Conservation (phyloP, 1,140 invertebrate species). For the Drusus annulatus region DNA sequence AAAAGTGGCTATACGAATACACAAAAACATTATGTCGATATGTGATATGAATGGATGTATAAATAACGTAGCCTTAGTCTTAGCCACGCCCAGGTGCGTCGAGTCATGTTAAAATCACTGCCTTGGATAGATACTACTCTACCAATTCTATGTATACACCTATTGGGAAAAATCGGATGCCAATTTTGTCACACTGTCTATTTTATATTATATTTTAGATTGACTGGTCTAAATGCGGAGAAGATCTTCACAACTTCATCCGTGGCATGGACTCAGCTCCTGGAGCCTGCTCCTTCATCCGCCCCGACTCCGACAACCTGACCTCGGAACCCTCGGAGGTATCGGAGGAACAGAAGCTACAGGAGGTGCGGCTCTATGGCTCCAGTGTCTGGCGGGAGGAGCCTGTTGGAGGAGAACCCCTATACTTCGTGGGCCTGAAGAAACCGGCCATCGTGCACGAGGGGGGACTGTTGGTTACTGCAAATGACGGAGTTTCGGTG, state of each 20-base stretch:
- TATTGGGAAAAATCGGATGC: too few relatives aligned
- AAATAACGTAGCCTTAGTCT: too few relatives aligned
- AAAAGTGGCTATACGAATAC: too few relatives aligned
- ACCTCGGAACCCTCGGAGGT: conserved; percentile 41
- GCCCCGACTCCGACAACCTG: conserved; percentile 65
- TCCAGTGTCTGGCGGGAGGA: conserved; percentile 81
- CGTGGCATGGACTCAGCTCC: conserved; percentile 94
- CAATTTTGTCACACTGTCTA: too few relatives aligned
- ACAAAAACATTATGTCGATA: too few relatives aligned
- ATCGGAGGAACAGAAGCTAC: conserved; percentile 17
- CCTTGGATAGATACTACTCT: too few relatives aligned
- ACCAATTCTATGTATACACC: too few relatives aligned
- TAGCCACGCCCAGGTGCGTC: too few relatives aligned
- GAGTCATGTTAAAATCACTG: too few relatives aligned
- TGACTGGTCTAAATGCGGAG: conserved; percentile 79
- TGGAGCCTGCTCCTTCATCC: conserved; percentile 86
- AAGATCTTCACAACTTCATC: conserved; percentile 92
- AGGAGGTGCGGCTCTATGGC: conserved; percentile 83
- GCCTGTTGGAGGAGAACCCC: conserved; percentile 73
- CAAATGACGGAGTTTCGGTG: conserved; percentile 83
- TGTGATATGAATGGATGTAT: too few relatives aligned
- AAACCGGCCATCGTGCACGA: conserved; percentile 82
- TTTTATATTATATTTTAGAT: conserved; percentile 70
- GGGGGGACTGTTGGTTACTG: conserved; percentile 85
- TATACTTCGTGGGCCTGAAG: conserved; percentile 77